Evolutionary conservation across 1,140 invertebrate species (phyloP).

Genomic region (Trinorchestia longiramus): DNA sequence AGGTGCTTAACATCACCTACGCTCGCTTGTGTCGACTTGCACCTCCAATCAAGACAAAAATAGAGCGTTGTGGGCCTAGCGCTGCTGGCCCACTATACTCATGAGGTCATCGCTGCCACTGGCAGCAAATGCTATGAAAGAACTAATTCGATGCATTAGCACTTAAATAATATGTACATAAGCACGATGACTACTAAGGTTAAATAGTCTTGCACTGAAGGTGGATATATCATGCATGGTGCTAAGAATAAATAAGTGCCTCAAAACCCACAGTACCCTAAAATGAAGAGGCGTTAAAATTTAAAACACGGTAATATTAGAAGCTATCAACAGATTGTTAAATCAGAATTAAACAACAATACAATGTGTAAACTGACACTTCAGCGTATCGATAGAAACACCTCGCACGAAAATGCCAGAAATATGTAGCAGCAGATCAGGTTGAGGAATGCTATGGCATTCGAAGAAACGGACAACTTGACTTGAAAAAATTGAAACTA

Average conservation of each 20-base stretch:
- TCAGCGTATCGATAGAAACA: not conserved
- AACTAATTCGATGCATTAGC: not conserved
- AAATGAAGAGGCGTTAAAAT: not conserved
- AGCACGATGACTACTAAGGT: not conserved
- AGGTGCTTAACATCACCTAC: not conserved
- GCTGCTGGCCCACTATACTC: too few species aligned
- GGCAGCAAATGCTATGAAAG: not conserved
- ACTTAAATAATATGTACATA: not conserved
- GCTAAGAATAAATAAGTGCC: not conserved
- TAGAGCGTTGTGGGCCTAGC: not conserved
- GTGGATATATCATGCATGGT: not conserved
- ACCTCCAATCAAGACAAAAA: not conserved
- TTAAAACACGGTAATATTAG: too few species aligned
- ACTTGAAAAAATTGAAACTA: not conserved
- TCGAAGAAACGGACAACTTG: not conserved
- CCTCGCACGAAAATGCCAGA: not conserved
- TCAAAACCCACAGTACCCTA: not conserved
- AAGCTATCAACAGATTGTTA: not conserved
- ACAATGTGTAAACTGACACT: not conserved
- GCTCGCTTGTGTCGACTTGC: not conserved
- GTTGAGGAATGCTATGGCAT: not conserved
- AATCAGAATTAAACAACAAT: too few species aligned
- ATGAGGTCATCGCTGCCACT: not conserved
- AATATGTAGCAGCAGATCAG: not conserved
- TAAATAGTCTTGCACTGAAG: not conserved